Evolutionary conservation across 2,888 invertebrate genomes (phyloP), one percentile per base, ranked within the genome.

Genomic region (Auanema sp.): DNA sequence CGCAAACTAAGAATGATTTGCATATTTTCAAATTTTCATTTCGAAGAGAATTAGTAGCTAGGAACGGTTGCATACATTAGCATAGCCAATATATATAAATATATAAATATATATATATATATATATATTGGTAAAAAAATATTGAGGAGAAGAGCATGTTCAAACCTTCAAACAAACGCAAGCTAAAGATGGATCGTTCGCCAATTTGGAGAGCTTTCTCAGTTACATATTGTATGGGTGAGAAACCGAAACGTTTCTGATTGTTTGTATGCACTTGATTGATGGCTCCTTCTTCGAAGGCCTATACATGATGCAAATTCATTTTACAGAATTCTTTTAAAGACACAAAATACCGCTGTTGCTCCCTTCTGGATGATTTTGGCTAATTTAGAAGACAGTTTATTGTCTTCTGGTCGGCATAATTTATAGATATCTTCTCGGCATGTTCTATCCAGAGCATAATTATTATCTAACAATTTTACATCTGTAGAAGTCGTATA

Each of bases 401-500:
- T 69, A 41, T 59, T 33, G 49, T 74, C 73, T 23, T 62, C 51
- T 14, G 58, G 51, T 3, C 57, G 62, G n/a, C 64, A 55, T 2
- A 81, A 65, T 42, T 69, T 69, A 64, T 79, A 81, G 51, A 71
- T 71, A 33, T 69, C 69, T 12, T 68, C 59, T 44, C 69, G 52
- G 12, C 75, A 58, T 66, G 85, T 85, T 44, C 83, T 79, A 63
- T 86, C 84, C 54, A 84, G 75, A n/a, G 74, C 68, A 68, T 86
- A 86, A 81, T 84, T 84, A 21, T 84, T 80, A 33, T 80, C 77
- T 33, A 86, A 75, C 0, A 84, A 66, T 40, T 80, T 76, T 0
- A 84, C 83, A 74, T 85, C 85, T 52, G 84, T 63, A 68, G 55
- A 56, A 56, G 14, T 40, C 21, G 23, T 42, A 21, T 18, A 50